Evolutionary conservation across 2,113 vertebrate genomes (phyloP).

Genomic region (Vulpes vulpes): DNA sequence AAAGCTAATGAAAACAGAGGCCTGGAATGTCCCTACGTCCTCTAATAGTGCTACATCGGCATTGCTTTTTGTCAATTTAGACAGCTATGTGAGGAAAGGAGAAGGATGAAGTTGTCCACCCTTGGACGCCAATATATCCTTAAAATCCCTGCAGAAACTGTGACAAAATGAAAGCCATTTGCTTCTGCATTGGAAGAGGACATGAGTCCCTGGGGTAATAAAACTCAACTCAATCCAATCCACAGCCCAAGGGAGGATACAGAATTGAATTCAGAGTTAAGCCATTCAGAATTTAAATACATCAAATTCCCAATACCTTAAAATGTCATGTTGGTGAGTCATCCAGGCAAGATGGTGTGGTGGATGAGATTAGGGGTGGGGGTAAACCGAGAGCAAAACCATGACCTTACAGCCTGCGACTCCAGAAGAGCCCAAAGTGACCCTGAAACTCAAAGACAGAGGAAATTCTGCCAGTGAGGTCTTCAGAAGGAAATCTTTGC

Average conservation of each 20-base stretch:
- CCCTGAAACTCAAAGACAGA: not conserved
- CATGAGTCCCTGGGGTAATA: constrained; percentile 63
- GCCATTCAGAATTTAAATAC: constrained; percentile 72
- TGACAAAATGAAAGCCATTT: constrained; percentile 60
- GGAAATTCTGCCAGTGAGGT: not conserved
- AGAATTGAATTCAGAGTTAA: constrained; percentile 63
- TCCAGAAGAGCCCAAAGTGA: not conserved
- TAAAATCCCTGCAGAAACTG: constrained; percentile 57
- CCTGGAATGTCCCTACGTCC: not conserved
- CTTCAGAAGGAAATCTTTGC: not conserved
- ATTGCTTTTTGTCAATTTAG: not conserved
- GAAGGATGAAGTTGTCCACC: not conserved
- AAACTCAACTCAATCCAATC: constrained; percentile 72
- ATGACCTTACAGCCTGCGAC: not conserved
- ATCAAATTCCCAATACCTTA: constrained; percentile 63
- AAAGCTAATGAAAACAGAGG: constrained; percentile 14
- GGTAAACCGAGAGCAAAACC: not conserved
- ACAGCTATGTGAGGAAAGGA: not conserved
- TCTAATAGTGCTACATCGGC: not conserved
- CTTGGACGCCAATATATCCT: not conserved
- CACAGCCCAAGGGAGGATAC: constrained; percentile 42
- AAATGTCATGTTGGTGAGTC: constrained; percentile 39
- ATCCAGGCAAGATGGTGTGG: not conserved
- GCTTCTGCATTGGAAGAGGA: constrained; percentile 55
- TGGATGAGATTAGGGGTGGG: constrained; percentile 22